Percentiles rank a stretch among this genome's conserved stretches.
Conservation (phyloP, 2,888 invertebrate genomes). For the Drosophila leonis region DNA sequence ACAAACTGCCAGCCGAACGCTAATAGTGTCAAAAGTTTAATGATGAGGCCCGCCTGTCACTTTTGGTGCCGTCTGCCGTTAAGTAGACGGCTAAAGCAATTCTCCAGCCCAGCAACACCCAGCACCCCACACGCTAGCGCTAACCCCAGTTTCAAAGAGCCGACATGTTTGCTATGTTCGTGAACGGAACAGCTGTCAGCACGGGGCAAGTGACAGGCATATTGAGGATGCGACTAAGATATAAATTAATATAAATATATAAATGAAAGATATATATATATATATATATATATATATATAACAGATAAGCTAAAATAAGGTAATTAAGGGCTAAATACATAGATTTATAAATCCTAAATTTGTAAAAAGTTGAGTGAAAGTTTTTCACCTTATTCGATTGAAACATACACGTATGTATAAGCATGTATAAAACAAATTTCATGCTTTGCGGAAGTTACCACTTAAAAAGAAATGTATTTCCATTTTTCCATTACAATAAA, state of each 20-base stretch:
- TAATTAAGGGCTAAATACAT: constrained; percentile 23
- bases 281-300: background rate
- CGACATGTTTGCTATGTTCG: constrained; percentile 50
- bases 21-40: constrained; percentile 84
- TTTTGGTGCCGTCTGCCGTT: constrained; percentile 61
- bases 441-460: too few species aligned
- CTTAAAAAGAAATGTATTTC: too few species aligned
- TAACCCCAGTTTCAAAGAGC: constrained; percentile 1
- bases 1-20: constrained; percentile 47
- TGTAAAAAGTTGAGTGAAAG: too few species aligned
- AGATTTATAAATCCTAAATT: background rate
- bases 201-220: constrained; percentile 62
- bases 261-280: background rate
- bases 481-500: too few species aligned
- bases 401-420: too few species aligned
- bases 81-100: constrained; percentile 60
- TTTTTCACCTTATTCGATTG: too few species aligned
- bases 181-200: constrained; percentile 71
- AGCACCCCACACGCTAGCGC: constrained; percentile 6
- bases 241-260: background rate
- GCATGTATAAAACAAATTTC: too few species aligned
- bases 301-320: constrained; percentile 14
- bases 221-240: constrained; percentile 47
- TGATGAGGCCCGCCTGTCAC: constrained; percentile 73
- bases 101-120: background rate